These are phyloP conservation scores for Lepilemur septentrionalis DNA, from an alignment of 2,797 vertebrate species.

Conservation along the genomic window DNA sequence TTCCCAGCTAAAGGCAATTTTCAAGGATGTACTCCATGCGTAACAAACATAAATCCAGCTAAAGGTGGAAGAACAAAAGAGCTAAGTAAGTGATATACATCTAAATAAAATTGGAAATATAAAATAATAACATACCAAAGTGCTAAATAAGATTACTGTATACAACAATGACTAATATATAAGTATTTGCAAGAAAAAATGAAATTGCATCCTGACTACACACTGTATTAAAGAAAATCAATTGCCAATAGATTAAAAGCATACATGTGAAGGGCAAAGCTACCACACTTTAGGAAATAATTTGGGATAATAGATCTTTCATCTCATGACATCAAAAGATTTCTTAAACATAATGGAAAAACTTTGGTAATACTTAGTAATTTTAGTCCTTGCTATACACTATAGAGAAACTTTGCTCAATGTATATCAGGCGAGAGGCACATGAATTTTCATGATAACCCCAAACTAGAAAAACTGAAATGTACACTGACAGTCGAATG, in stretches of 20 bases:
- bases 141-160: background rate
- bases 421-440: background rate
- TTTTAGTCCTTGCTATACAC: background rate
- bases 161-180: background rate
- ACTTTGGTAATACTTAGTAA: background rate
- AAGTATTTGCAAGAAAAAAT: background rate
- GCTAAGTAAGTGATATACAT: background rate
- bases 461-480: background rate
- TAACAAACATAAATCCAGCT: background rate
- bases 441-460: background rate
- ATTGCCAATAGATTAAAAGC: background rate
- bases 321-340: background rate
- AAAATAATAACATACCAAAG: background rate
- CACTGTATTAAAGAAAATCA: background rate
- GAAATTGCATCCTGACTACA: background rate
- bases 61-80: background rate
- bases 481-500: background rate
- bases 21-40: background rate
- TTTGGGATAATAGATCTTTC: background rate
- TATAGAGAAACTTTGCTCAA: background rate
- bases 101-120: background rate
- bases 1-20: background rate
- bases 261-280: background rate
- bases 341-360: background rate
- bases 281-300: background rate